These are phyloP conservation scores for Oryzias curvinotus DNA, from an alignment of 2,113 vertebrate genomes.

Conservation along the genomic window DNA sequence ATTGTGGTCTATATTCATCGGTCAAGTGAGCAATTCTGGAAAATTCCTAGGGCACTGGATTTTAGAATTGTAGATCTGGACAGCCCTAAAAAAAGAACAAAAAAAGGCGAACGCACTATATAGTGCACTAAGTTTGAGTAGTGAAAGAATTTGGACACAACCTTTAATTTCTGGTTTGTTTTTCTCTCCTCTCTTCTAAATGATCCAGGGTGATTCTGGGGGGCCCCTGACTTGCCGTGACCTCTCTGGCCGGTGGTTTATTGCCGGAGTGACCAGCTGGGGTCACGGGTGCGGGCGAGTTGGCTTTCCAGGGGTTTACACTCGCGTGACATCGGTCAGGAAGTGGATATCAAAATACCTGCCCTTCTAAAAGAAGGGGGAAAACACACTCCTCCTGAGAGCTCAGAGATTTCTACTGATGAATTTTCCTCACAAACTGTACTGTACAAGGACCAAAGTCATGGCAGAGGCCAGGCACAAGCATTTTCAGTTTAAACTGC, in stretches of 20 bases:
- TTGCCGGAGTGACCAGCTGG: conserved; percentile 96
- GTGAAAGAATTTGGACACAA: not conserved
- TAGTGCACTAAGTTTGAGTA: too few relatives aligned
- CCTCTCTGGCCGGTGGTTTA: conserved; percentile 87
- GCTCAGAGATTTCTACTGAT: not conserved
- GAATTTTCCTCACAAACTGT: conserved; percentile 14
- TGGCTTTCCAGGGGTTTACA: conserved; percentile 90
- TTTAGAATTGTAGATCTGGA: too few relatives aligned
- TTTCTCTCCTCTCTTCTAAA: not conserved
- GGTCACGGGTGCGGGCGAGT: conserved; percentile 89
- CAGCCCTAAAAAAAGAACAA: too few relatives aligned
- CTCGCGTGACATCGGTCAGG: conserved; percentile 84
- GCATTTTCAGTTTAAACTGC: conserved; percentile 21
- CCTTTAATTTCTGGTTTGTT: not conserved
- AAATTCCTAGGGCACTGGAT: too few relatives aligned
- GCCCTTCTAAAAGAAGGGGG: conserved; percentile 68
- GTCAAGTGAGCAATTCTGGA: too few relatives aligned
- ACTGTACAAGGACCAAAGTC: conserved; percentile 47
- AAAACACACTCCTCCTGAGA: not conserved
- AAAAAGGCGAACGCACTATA: too few relatives aligned
- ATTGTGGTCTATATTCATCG: too few relatives aligned
- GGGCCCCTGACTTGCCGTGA: conserved; percentile 90
- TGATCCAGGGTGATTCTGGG: conserved; percentile 88
- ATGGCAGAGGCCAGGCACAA: conserved; percentile 23
- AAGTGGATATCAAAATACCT: conserved; percentile 87